phyloP scores from a whole-genome alignment of 2,113 vertebrate species.

The Mus pahari region DNA sequence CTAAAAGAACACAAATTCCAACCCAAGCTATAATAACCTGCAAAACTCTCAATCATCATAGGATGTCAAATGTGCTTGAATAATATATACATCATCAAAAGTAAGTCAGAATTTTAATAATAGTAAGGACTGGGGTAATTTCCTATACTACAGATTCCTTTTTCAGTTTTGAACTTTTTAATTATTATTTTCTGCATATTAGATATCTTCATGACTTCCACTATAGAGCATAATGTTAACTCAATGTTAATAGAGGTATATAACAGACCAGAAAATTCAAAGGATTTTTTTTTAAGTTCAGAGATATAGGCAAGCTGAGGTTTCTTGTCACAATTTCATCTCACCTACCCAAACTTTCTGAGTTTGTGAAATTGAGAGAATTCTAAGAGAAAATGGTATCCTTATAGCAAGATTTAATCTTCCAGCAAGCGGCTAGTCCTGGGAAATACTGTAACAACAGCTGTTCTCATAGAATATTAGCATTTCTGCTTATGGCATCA shows the following conservation, averaged over 20 bases:
- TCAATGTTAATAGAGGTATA: conserved; percentile 28
- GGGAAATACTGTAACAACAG: conserved; percentile 78
- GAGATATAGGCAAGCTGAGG: neutral
- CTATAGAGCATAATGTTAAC: neutral
- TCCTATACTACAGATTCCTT: neutral
- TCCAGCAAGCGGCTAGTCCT: conserved; percentile 63
- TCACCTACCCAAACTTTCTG: conserved; percentile 55
- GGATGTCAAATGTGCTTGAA: neutral
- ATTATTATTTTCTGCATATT: conserved; percentile 3
- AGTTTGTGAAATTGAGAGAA: conserved; percentile 70
- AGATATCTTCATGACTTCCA: neutral
- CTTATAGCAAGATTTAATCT: conserved; percentile 75
- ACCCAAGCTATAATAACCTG: too few relatives aligned
- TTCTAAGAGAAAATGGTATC: conserved; percentile 63
- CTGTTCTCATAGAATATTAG: conserved; percentile 76
- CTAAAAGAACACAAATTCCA: too few relatives aligned
- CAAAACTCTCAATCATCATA: too few relatives aligned
- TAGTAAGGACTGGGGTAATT: neutral
- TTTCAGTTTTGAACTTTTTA: neutral
- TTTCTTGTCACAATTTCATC: conserved; percentile 28
- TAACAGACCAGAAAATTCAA: conserved; percentile 8
- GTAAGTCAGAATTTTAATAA: neutral
- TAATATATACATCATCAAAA: neutral
- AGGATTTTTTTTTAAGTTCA: conserved; percentile 24
- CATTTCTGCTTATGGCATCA: conserved; percentile 76